Evolutionary conservation across 1,140 invertebrate species (phyloP).

Genomic region (Gonioctena quinquepunctata): DNA sequence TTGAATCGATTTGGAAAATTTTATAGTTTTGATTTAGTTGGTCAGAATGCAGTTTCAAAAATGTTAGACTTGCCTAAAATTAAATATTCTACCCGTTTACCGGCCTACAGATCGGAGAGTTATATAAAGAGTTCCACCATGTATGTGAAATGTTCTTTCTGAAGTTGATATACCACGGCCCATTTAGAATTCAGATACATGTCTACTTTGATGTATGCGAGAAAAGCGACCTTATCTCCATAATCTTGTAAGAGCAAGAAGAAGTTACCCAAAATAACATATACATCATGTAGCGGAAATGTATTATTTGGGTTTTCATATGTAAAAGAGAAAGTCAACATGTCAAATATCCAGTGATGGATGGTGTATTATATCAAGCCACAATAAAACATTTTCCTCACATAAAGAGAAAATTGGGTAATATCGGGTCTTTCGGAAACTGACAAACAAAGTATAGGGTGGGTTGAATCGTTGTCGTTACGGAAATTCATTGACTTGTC

Average conservation of each 20-base stretch:
- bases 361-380: not conserved
- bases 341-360: slow-evolving; percentile 2
- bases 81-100: no score
- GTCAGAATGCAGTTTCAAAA: no score
- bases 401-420: not conserved
- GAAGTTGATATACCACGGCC: no score
- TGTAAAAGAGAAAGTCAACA: slow-evolving; percentile 5
- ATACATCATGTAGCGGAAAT: slow-evolving; percentile 2
- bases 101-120: no score
- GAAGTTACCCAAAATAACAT: not conserved
- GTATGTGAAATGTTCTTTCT: no score
- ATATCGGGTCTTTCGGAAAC: not conserved
- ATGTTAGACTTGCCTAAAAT: no score
- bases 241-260: not conserved
- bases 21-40: no score
- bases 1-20: no score
- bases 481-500: no score
- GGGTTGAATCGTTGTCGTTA: no score
- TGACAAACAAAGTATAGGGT: not conserved
- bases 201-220: not conserved
- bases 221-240: not conserved
- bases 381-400: not conserved
- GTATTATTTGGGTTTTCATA: slow-evolving; percentile 8
- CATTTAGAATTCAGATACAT: not conserved
- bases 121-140: no score